These are phyloP conservation scores for Leptogaster cylindrica DNA, from an alignment of 2,888 invertebrate genomes.

Conservation along the genomic window DNA sequence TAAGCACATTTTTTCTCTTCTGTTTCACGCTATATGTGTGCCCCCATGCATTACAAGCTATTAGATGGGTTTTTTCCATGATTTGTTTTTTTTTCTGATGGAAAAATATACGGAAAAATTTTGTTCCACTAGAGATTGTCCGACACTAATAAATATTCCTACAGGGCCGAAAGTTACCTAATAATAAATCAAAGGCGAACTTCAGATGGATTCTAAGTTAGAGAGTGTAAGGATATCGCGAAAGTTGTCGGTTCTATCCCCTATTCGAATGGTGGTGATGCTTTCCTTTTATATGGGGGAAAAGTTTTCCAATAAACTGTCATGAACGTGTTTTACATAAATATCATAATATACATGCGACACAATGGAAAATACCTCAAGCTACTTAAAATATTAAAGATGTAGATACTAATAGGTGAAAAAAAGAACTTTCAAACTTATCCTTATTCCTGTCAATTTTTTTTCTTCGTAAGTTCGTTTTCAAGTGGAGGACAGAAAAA, in stretches of 20 bases:
- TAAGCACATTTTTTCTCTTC: too few relatives aligned
- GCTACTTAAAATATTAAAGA: conserved; percentile 33
- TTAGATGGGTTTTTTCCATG: too few relatives aligned
- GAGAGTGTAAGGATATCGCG: neutral
- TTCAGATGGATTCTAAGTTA: conserved; percentile 22
- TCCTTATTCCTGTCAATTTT: neutral
- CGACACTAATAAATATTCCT: conserved; percentile 8
- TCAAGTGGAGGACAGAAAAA: neutral
- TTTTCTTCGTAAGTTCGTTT: neutral
- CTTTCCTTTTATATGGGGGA: neutral
- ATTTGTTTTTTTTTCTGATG: neutral
- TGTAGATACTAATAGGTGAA: conserved; percentile 12
- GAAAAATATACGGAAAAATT: conserved; percentile 4
- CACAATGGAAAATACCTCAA: neutral
- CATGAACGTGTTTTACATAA: conserved; percentile 34
- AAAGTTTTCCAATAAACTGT: conserved; percentile 35
- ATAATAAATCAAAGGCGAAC: conserved; percentile 25
- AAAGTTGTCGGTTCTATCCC: neutral
- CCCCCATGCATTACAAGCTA: too few relatives aligned
- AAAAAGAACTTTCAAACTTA: conserved; percentile 18
- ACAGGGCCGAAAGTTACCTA: conserved; percentile 16
- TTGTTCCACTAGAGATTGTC: neutral
- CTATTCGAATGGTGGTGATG: neutral
- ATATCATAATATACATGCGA: conserved; percentile 17
- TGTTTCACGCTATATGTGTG: too few relatives aligned